Evolutionary conservation across 2,797 vertebrate genomes (phyloP), one percentile per base, ranked within the genome.

Genomic region (Sphenodon punctatus): DNA sequence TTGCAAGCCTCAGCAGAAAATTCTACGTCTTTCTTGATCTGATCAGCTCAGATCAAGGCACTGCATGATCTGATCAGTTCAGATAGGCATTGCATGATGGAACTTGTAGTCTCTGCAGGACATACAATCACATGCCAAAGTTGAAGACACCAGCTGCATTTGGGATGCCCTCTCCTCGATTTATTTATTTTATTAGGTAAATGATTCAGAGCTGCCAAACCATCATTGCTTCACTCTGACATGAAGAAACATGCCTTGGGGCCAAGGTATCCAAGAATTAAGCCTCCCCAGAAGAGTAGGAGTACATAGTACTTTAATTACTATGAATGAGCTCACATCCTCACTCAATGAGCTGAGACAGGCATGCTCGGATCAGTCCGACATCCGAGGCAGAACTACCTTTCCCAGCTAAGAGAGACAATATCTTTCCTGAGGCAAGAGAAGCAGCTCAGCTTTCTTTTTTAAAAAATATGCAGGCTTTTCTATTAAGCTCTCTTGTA

Each of bases 251-350:
- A 84, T 1, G 58, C 66, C 58, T 10, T 64, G 27, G 59, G 67
- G 77, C 84, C 49, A 59, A 87, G 75, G 68, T 70, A 86, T 68
- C 46, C 65, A 68, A 56, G 53, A 45, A 38, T 39, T 64, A 78
- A 68, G 41, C 25, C 30, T 2, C 5, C 46, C 41, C 60, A 0
- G 69, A 91, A 81, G 34, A 77, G 16, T 53, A 84, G 49, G 70
- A 45, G 17, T 51, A 64, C 27, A 38, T n/a, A n/a, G n/a, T 8
- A 5, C 41, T 72, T 87, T 79, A 88, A 88, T 86, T 85, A 83
- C 74, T 78, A 72, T 1, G 12, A 86, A 74, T 72, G 43, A 89
- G 58, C 41, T 78, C 48, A 77, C 69, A 74, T 55, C 42, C 67
- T 88, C 59, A 58, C 53, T 36, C 39, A 78, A 27, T 77, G 55